Evolutionary conservation across 2,797 vertebrate genomes (phyloP).

Genomic region (Sebastes diaconus): DNA sequence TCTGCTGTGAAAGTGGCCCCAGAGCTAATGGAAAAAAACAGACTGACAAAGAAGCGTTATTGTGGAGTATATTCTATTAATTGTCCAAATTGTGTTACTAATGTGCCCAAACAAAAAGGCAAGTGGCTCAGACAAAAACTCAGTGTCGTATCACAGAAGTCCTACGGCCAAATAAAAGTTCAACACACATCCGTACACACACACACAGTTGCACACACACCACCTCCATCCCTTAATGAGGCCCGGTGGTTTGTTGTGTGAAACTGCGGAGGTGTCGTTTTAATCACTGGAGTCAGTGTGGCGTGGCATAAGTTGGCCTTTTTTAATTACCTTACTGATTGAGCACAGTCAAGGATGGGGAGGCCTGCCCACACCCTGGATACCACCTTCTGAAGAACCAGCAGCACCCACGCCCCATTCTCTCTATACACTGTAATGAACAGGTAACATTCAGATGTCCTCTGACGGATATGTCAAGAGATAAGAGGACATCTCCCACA

Average conservation of each 20-base stretch:
- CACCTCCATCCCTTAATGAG: constrained; percentile 58
- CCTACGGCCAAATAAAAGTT: constrained; percentile 26
- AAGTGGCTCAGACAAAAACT: constrained; percentile 2
- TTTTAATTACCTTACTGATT: constrained; percentile 82
- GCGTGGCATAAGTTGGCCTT: constrained; percentile 79
- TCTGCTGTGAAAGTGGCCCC: neutral
- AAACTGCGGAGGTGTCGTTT: constrained; percentile 78
- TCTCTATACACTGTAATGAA: constrained; percentile 44
- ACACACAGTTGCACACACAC: neutral
- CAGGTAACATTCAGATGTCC: constrained; percentile 70
- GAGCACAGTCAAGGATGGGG: constrained; percentile 77
- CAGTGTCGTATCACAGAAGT: constrained; percentile 18
- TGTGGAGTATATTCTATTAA: constrained; percentile 19
- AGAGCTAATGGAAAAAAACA: neutral
- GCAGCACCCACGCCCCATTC: constrained; percentile 52
- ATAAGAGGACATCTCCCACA: constrained; percentile 1
- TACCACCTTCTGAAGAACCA: constrained; percentile 46
- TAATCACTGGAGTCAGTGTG: constrained; percentile 79
- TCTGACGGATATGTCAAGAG: constrained; percentile 35
- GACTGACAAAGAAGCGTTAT: neutral
- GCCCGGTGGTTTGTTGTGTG: constrained; percentile 70
- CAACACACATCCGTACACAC: neutral
- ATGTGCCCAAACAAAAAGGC: constrained; percentile 9
- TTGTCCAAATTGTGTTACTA: constrained; percentile 4
- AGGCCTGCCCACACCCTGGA: constrained; percentile 64